A percentile compares a stretch with the other conserved stretches of the same genome.
Evolutionary conservation across 2,797 vertebrate genomes (phyloP).

Genomic region (Galagoides demidoff): DNA sequence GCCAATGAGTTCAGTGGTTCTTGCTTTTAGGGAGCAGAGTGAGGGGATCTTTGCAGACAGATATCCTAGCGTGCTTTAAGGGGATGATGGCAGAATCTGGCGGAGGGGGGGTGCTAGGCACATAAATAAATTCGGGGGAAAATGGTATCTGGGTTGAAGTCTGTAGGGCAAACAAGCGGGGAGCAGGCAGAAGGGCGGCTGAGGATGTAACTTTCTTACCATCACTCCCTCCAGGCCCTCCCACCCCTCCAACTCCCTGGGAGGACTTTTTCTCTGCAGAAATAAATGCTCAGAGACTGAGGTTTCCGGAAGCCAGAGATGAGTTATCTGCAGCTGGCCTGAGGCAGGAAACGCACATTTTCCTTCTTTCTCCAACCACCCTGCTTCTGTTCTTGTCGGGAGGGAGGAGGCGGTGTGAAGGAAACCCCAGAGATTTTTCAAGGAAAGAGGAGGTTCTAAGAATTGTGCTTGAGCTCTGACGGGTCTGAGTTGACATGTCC

Average conservation of each 20-base stretch:
- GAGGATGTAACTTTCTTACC: background rate
- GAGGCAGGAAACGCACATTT: slow-evolving; percentile 59
- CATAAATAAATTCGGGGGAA: background rate
- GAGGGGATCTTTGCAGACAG: background rate
- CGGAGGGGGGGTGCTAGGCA: accelerated
- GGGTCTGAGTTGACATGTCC: background rate
- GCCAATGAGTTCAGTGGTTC: background rate
- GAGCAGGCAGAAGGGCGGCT: background rate
- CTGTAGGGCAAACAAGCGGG: background rate
- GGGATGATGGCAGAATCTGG: background rate
- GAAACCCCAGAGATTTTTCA: slow-evolving; percentile 66
- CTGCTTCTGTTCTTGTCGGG: background rate
- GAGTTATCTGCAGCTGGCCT: slow-evolving; percentile 6
- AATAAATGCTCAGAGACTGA: slow-evolving; percentile 35
- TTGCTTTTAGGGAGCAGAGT: background rate
- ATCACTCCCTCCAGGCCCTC: background rate
- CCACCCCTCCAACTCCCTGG: background rate
- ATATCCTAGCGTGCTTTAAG: background rate
- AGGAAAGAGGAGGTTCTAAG: slow-evolving; percentile 52
- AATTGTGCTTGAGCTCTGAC: background rate
- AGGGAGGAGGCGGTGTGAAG: background rate
- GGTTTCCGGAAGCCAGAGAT: slow-evolving; percentile 63
- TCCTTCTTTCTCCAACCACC: slow-evolving; percentile 44
- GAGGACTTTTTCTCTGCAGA: slow-evolving; percentile 43
- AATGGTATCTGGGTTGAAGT: background rate